These are phyloP conservation scores for Cantharis rustica DNA, from an alignment of 2,888 invertebrate species.

Conservation along the genomic window DNA sequence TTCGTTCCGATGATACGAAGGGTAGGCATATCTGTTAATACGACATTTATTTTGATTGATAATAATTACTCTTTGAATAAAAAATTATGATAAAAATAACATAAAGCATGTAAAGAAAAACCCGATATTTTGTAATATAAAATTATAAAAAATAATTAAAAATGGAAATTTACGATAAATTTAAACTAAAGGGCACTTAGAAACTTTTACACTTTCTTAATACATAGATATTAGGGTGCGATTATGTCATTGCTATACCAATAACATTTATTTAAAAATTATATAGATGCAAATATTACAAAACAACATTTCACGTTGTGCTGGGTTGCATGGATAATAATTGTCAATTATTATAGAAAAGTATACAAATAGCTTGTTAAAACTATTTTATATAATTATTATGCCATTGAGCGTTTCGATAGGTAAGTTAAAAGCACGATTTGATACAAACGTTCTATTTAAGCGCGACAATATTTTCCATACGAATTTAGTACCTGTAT, in stretches of 20 bases:
- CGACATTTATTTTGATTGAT: no score
- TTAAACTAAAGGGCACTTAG: no score
- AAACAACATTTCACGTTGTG: background rate
- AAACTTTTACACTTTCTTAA: background rate
- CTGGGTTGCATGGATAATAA: background rate
- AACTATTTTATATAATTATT: background rate
- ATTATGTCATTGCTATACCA: background rate
- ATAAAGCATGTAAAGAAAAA: no score
- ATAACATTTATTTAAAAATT: background rate
- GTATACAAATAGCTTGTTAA: background rate
- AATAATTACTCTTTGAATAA: no score
- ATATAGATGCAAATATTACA: background rate
- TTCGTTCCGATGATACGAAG: no score
- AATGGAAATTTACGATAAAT: no score
- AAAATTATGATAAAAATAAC: no score
- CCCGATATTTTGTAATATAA: no score
- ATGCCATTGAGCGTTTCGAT: background rate
- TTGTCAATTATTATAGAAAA: background rate
- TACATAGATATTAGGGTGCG: background rate
- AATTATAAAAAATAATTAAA: no score
- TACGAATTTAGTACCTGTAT: no score
- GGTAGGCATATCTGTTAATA: no score
- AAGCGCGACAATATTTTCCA: background rate
- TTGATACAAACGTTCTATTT: background rate
- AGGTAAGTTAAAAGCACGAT: background rate